phyloP scores from a whole-genome alignment of 2,113 vertebrate genomes.

The Atlantisia rogersi region DNA sequence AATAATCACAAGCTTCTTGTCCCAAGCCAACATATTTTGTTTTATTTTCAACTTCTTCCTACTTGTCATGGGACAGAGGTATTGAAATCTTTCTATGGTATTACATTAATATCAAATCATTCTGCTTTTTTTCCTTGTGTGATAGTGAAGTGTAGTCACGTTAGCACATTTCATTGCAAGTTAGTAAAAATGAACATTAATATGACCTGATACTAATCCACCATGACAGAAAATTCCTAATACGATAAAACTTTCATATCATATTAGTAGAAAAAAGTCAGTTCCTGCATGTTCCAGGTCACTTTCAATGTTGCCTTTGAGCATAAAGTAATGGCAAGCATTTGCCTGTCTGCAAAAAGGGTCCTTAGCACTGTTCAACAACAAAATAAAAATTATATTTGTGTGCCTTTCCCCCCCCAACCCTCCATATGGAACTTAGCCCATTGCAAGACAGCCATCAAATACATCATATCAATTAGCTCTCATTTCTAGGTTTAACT shows the following conservation, averaged over 20 bases:
- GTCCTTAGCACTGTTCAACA: neutral
- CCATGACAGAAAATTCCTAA: constrained; percentile 77
- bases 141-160: constrained; percentile 46
- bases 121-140: neutral
- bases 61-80: neutral
- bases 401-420: neutral
- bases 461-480: neutral
- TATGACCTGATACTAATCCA: constrained; percentile 72
- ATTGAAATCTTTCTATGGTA: constrained; percentile 47
- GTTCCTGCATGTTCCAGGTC: constrained; percentile 69
- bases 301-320: constrained; percentile 68
- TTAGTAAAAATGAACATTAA: constrained; percentile 73
- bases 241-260: constrained; percentile 79
- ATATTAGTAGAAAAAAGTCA: constrained; percentile 70
- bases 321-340: constrained; percentile 38
- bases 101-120: constrained; percentile 52
- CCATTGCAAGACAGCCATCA: neutral
- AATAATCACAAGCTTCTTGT: neutral
- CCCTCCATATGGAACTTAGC: neutral
- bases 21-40: neutral
- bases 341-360: constrained; percentile 57
- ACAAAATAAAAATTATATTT: constrained; percentile 12
- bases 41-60: constrained; percentile 18
- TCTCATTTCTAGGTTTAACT: neutral
- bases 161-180: constrained; percentile 75